A percentile compares a stretch with the other conserved stretches of the same genome.
phyloP scores from a whole-genome alignment of 2,888 invertebrate genomes.

The Idaea dimidiata region DNA sequence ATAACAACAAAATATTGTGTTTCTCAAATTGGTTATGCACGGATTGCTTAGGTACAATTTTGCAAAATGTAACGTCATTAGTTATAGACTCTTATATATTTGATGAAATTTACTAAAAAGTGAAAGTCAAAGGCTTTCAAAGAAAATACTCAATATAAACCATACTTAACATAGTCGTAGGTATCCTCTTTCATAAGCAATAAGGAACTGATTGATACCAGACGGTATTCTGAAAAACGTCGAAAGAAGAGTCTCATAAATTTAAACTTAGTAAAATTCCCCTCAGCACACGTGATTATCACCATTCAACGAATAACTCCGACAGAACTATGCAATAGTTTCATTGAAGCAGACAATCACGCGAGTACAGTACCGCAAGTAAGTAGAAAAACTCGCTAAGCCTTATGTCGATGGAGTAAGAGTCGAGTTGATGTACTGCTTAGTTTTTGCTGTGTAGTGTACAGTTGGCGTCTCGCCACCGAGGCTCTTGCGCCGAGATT shows the following conservation, averaged over 20 bases:
- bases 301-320: not conserved
- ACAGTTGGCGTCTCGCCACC: not conserved
- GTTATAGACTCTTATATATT: too few relatives aligned
- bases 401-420: not conserved
- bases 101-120: too few relatives aligned
- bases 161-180: not conserved
- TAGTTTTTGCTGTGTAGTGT: not conserved
- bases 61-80: not conserved
- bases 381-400: not conserved
- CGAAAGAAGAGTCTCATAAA: not conserved
- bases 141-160: not conserved
- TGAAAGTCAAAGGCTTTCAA: too few relatives aligned
- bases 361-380: not conserved
- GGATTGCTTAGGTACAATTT: not conserved
- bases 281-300: not conserved
- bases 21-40: not conserved
- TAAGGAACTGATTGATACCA: not conserved
- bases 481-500: not conserved
- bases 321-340: not conserved
- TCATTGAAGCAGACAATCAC: conserved; percentile 1
- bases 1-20: not conserved
- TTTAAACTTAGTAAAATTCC: not conserved
- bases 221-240: not conserved
- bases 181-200: not conserved
- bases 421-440: not conserved